Conservation (phyloP, 2,888 invertebrate genomes). For the Poecilobothrus nobilitatus region DNA sequence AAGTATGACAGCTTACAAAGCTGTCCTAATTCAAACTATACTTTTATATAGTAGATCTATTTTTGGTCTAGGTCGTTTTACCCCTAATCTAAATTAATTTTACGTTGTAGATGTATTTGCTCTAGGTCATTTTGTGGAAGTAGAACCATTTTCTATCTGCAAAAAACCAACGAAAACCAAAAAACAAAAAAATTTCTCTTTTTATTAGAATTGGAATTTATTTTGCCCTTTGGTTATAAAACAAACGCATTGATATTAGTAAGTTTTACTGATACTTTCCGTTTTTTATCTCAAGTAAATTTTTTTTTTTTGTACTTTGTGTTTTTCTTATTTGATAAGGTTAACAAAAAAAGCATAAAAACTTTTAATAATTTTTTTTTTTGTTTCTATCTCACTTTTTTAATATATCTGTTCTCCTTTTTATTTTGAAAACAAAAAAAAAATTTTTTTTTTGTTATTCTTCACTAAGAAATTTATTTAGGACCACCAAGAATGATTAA, state of each 20-base stretch:
- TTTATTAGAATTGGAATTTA: background rate
- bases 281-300: background rate
- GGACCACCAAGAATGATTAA: background rate
- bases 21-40: too few relatives aligned
- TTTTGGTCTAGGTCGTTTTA: too few relatives aligned
- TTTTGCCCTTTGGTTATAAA: background rate
- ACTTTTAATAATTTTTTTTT: background rate
- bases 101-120: too few relatives aligned
- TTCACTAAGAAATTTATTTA: background rate
- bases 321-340: background rate
- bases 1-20: too few relatives aligned
- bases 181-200: background rate
- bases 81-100: too few relatives aligned
- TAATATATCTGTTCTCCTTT: too few relatives aligned
- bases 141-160: too few relatives aligned
- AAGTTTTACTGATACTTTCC: background rate
- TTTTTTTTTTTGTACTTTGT: background rate
- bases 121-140: too few relatives aligned
- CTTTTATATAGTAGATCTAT: too few relatives aligned
- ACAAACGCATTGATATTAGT: background rate
- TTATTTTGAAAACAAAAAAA: too few relatives aligned
- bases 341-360: background rate
- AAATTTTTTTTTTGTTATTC: too few relatives aligned
- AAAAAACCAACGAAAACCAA: background rate
- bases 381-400: background rate